Evolutionary conservation across 2,113 vertebrate genomes (phyloP).

Genomic region (Sigmodon hispidus): DNA sequence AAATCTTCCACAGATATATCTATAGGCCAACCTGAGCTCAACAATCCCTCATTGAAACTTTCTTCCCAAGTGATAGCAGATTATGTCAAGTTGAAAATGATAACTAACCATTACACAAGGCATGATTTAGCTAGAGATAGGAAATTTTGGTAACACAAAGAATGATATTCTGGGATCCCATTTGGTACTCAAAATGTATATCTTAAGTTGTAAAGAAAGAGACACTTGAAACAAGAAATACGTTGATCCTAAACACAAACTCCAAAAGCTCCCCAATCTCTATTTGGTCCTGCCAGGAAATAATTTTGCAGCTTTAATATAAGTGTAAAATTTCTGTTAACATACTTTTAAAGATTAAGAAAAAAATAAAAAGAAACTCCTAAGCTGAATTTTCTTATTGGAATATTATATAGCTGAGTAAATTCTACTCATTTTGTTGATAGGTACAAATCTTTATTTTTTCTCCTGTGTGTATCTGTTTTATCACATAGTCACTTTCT

Average conservation of each 20-base stretch:
- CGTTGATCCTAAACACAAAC: neutral
- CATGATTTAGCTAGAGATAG: neutral
- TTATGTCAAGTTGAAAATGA: neutral
- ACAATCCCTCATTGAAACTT: neutral
- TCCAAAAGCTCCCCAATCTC: neutral
- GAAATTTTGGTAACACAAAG: neutral
- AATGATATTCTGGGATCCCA: neutral
- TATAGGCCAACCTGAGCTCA: no score
- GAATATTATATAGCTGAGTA: neutral
- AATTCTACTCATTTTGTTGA: neutral
- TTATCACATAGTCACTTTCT: neutral
- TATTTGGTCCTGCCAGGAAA: neutral
- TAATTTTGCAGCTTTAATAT: neutral
- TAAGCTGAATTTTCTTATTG: neutral
- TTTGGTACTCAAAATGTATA: neutral
- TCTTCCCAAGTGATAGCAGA: neutral
- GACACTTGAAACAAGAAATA: neutral
- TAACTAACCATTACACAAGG: neutral
- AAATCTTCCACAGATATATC: neutral
- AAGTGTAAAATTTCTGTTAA: neutral
- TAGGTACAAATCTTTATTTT: neutral
- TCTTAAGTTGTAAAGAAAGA: neutral
- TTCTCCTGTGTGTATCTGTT: neutral
- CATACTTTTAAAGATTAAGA: conserved; percentile 5
- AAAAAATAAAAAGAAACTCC: neutral